Evolutionary conservation across 2,888 invertebrate species (phyloP), one percentile per base, ranked within the genome.

Genomic region (Campaea margaritaria): DNA sequence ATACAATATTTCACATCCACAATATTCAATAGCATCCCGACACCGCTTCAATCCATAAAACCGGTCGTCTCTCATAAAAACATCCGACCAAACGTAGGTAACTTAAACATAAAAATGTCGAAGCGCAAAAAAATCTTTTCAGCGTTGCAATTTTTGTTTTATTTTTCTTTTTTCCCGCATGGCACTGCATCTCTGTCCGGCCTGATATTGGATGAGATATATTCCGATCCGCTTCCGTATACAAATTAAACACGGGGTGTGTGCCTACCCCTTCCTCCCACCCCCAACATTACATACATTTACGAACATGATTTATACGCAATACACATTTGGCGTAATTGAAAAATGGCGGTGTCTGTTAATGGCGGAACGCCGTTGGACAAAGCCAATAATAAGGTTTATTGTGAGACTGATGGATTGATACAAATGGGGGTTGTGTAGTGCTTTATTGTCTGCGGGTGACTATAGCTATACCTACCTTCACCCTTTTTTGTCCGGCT

Each of bases 291-390:
- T 61, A 62, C 62, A 55, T 64, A 64, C 65, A 67, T 69, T 67
- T 63, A 73, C 73, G 73, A 79, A 81, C 74, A 85, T 89, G 89
- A 91, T 91, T 90, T 90, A 91, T 87, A 79, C 81, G 82, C 75
- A 82, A 83, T 82, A 85, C 82, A 88, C 91, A 91, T 91, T 91
- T 89, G 86, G 87, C 81, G 87, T 91, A 91, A 92, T 91, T 92
- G 91, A 91, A 92, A 92, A 91, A 91, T 89, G 89, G 88, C 88
- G 75, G 54, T 68, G 76, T 54, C 63, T 75, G 71, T 76, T 86
- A 89, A 89, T 86, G 79, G 77, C 78, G 73, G 72, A 62, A 73
- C 73, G 74, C 58, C 70, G 79, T 67, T 67, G 83, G 81, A 81
- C 87, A 85, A 78, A 81, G 82, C 83, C 81, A 86, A 86, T 88